These are phyloP conservation scores for Amphipyra tragopoginis DNA, from an alignment of 2,888 invertebrate genomes.

Conservation along the genomic window DNA sequence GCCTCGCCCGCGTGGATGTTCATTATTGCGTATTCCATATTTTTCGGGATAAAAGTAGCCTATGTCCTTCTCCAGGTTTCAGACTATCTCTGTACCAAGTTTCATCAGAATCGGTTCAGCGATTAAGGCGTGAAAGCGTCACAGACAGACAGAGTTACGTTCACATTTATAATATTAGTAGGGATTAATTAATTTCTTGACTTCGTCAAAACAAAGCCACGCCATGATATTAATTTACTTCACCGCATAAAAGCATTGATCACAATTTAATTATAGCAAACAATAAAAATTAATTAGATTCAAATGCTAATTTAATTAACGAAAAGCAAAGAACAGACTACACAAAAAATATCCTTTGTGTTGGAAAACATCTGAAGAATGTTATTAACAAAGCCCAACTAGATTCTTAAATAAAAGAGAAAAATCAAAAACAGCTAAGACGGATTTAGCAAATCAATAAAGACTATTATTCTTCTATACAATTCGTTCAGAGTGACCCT, in stretches of 20 bases:
- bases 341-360: conserved; percentile 6
- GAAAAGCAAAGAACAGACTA: conserved; percentile 4
- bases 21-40: no score
- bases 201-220: neutral
- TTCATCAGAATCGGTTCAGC: no score
- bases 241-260: conserved; percentile 14
- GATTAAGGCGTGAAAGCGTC: no score
- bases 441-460: conserved; percentile 56
- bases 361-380: conserved; percentile 19
- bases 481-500: conserved; percentile 58
- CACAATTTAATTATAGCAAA: neutral
- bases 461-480: conserved; percentile 64
- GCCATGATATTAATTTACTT: conserved; percentile 11
- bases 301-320: conserved; percentile 20
- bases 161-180: no score
- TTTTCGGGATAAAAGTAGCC: no score
- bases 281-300: conserved; percentile 1
- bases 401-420: conserved; percentile 20
- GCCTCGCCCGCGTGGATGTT: no score
- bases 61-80: no score
- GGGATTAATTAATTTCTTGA: no score
- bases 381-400: conserved; percentile 16
- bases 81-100: no score
- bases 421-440: conserved; percentile 28
- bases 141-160: no score